These are phyloP conservation scores for Neogobius melanostomus DNA, from an alignment of 2,113 vertebrate genomes.

Conservation along the genomic window DNA sequence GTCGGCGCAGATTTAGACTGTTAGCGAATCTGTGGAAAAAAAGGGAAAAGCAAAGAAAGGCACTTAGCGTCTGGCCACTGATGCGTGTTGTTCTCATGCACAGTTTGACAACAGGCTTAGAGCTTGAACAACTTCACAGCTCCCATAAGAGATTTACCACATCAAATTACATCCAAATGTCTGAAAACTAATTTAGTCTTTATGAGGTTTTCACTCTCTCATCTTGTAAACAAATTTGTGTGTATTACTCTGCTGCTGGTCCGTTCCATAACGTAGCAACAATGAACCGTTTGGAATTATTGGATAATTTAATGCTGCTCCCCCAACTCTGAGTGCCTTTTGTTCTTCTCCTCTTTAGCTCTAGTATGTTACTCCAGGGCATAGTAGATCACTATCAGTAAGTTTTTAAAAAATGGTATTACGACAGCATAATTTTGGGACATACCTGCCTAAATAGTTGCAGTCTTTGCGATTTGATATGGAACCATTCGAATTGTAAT, in stretches of 20 bases:
- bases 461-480: too few relatives aligned
- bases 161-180: slow-evolving; percentile 14
- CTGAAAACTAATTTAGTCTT: slow-evolving; percentile 10
- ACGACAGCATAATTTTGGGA: too few relatives aligned
- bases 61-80: slow-evolving; percentile 52
- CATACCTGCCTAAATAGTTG: too few relatives aligned
- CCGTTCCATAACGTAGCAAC: background rate
- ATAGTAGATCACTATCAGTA: background rate
- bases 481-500: too few relatives aligned
- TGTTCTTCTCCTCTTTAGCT: background rate
- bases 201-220: background rate
- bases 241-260: slow-evolving; percentile 1
- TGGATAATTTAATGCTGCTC: background rate
- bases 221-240: background rate
- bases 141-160: slow-evolving; percentile 10
- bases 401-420: too few relatives aligned
- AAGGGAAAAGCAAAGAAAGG: slow-evolving; percentile 20
- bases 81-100: slow-evolving; percentile 60
- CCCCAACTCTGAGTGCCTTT: background rate
- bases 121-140: slow-evolving; percentile 32
- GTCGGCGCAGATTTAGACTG: slow-evolving; percentile 63
- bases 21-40: slow-evolving; percentile 52
- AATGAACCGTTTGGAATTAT: background rate
- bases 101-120: slow-evolving; percentile 46
- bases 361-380: background rate